Base-by-base conservation (phyloP, 2,888 invertebrate species). In the Coremacera marginata region DNA sequence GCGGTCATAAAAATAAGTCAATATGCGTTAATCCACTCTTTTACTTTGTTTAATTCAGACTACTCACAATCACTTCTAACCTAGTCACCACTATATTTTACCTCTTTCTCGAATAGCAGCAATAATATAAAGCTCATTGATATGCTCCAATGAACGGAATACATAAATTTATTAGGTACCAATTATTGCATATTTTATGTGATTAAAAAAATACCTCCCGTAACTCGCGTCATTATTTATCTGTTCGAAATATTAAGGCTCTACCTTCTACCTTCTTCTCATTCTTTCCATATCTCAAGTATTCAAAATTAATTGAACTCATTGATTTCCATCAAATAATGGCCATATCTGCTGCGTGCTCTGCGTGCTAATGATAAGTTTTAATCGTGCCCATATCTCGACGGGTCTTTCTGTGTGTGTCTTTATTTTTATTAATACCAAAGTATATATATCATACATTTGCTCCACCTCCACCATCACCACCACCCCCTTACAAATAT, bases 281-380 rank as follows among this genome's bases (percentile, higher is more conserved):
- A 19, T 37, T 19, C 19, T 68, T 27, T 9, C 16, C 25, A 14
- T 37, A n/a, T 34, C 44, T 19, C 68, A 25, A 25, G 65, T 31
- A 51, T 63, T 63, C 63, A 51, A 16, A 52, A 75, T 75, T 67
- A 75, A 75, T 75, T 75, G 74, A 55, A 67, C 65, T 75, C 74
- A 75, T 67, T 75, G 74, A 67, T 52, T 67, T 67, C 16, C 51
- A 73, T 63, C 63, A 14, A 25, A 44, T 51, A 19, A 52, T 57
- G 5, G 57, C 60, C 51, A 25, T 51, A 68, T 68, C 22, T 25
- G 70, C 68, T n/a, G 11, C 31, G 31, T n/a, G 57, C 55, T 5
- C 57, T 75, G 68, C 70, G 70, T 70, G 60, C 31, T 62, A 60
- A 27, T 68, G 75, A 75, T 75, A 68, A 60, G 44, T 67, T 75